These are phyloP conservation scores for Fratercula arctica DNA, from an alignment of 2,797 vertebrate genomes.

Conservation along the genomic window DNA sequence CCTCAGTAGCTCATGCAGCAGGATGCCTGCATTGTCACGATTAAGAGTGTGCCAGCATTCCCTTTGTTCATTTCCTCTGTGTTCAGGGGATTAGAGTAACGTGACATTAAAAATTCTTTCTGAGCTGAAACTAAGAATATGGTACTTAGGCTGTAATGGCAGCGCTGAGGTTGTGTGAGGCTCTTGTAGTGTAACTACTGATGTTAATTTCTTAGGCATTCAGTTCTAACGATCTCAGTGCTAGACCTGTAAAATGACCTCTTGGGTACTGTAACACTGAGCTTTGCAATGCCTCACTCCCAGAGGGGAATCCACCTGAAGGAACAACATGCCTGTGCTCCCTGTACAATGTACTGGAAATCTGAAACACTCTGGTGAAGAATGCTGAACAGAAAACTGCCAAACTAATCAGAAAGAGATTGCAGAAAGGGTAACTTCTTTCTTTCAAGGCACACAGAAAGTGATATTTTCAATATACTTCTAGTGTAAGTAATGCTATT, in stretches of 20 bases:
- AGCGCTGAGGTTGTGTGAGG: neutral
- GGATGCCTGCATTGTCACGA: neutral
- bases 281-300: neutral
- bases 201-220: neutral
- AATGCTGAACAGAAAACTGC: neutral
- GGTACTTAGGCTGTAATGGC: neutral
- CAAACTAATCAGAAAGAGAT: neutral
- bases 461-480: neutral
- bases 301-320: neutral
- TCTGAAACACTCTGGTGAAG: neutral
- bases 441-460: neutral
- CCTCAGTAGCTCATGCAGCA: neutral
- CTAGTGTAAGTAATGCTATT: neutral
- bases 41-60: neutral
- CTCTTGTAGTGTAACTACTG: neutral
- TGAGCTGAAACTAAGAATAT: neutral
- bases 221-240: neutral
- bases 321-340: neutral
- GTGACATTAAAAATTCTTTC: neutral
- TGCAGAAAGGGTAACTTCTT: neutral
- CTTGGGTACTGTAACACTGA: neutral
- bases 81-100: neutral
- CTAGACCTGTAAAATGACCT: neutral
- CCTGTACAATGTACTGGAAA: neutral
- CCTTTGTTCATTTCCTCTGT: neutral